Evolutionary conservation across 2,888 invertebrate genomes (phyloP).

Genomic region (Latrodectus hesperus): DNA sequence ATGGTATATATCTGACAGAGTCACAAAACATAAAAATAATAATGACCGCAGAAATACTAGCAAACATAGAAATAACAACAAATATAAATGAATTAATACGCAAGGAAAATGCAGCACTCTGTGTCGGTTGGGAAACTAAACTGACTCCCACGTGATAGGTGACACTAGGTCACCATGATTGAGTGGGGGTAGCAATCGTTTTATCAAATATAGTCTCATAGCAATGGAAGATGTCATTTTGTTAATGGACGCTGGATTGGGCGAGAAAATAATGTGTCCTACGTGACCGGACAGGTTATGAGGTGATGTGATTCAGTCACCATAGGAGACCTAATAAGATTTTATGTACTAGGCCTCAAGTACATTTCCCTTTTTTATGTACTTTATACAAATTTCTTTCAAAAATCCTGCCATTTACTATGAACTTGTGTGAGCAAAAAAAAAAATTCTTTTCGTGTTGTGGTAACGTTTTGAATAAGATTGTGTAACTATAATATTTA

Average conservation of each 20-base stretch:
- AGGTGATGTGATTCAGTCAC: conserved; percentile 17
- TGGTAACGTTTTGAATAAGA: no score
- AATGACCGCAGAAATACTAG: not conserved
- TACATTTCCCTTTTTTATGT: not conserved
- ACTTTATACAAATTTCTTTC: not conserved
- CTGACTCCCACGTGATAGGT: conserved; percentile 49
- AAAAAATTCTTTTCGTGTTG: no score
- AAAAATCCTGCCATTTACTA: not conserved
- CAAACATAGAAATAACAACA: conserved; percentile 53
- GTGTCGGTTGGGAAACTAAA: not conserved
- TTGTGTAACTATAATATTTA: no score
- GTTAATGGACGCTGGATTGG: conserved; percentile 67
- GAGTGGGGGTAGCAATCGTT: conserved; percentile 62
- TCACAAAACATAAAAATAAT: conserved; percentile 46
- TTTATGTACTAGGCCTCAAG: not conserved
- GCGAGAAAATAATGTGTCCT: conserved; percentile 55
- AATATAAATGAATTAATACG: conserved; percentile 18
- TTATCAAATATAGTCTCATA: conserved; percentile 64
- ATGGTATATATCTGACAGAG: conserved; percentile 32
- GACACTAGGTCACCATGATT: conserved; percentile 60
- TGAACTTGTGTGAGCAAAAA: no score
- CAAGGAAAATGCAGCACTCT: conserved; percentile 4
- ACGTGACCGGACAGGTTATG: conserved; percentile 56
- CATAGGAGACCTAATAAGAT: not conserved
- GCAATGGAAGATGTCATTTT: conserved; percentile 66